Base-by-base conservation (phyloP, 2,113 vertebrate genomes). In the Nothocercus nigrocapillus region DNA sequence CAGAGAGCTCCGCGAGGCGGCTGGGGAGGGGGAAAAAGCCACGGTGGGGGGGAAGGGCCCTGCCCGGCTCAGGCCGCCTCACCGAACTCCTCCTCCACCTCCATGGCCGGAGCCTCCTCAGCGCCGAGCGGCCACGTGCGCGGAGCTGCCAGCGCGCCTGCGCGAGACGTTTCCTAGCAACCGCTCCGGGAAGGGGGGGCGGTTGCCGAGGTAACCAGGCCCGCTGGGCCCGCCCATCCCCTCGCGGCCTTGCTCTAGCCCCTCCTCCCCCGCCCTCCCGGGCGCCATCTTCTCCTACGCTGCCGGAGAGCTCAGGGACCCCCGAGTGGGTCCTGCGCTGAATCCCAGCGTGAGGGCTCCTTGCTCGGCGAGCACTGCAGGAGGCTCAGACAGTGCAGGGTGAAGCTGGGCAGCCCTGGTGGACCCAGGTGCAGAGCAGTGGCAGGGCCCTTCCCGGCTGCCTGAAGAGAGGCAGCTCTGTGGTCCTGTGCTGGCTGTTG, bases 81-180 rank as follows among this genome's bases (percentile, higher is more conserved):
- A 95, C 95, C 95, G 20, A 36, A 40, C 1, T 94, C 94, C 8
- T 90, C 91, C 45, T 90, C 83, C 27, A 88, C 13, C 9, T 95
- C 93, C 95, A 96, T 49, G 47, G 47, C 47, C 47, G 47, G 47
- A 20, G 47, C 47, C 47, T 9, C 47, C 63, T 5, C 18, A 20
- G 7, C 32, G 32, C 44, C 4, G 1, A 3, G 15, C 7, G 4
- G 5, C 56, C 47, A 2, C 17, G 17, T 28, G 32, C 47, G 3
- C 3, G 9, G 7, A 5, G 4, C 21, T 4, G 6, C 16, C 32
- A 49, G 3, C 1, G 58, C 80, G 80, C 56, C 22, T 70, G 72
- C 64, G 88, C 79, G 18, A 15, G 9, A 34, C 15, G 53, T 24
- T 44, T 38, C 79, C n/a, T 45, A n/a, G 38, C 80, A 58, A 42